phyloP scores from a whole-genome alignment of 2,797 vertebrate genomes.

The Schizothorax lantsangensis region DNA sequence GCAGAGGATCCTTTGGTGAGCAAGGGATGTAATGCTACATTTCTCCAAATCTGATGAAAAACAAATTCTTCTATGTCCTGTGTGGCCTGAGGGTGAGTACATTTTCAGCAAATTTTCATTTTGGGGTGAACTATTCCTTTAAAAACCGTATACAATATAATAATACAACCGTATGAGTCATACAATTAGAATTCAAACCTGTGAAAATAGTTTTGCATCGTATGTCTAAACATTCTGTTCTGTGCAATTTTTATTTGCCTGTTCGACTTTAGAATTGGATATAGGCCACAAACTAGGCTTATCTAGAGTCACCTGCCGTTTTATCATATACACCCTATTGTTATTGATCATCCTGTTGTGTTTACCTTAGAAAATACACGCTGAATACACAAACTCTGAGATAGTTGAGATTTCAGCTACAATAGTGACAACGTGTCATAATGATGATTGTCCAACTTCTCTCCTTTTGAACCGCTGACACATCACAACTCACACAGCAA shows the following conservation, averaged over 20 bases:
- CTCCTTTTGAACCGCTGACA: slow-evolving; percentile 58
- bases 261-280: not conserved
- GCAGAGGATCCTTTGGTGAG: not conserved
- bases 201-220: not conserved
- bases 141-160: not conserved
- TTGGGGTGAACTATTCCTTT: not conserved
- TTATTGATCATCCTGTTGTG: not conserved
- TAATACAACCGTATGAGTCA: not conserved
- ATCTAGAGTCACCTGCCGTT: not conserved
- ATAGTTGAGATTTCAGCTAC: not conserved
- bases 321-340: not conserved
- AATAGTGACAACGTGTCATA: slow-evolving; percentile 20
- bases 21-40: not conserved
- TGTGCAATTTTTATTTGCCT: not conserved
- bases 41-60: not conserved
- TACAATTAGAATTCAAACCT: not conserved
- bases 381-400: not conserved
- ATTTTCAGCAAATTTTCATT: not conserved
- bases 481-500: slow-evolving; percentile 57
- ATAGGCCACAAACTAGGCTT: not conserved
- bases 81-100: not conserved
- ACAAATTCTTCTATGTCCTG: not conserved
- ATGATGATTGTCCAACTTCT: slow-evolving; percentile 45
- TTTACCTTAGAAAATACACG: not conserved
- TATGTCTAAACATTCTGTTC: not conserved